phyloP scores from a whole-genome alignment of 2,888 invertebrate species.

The Hirtodrosophila alboralis region DNA sequence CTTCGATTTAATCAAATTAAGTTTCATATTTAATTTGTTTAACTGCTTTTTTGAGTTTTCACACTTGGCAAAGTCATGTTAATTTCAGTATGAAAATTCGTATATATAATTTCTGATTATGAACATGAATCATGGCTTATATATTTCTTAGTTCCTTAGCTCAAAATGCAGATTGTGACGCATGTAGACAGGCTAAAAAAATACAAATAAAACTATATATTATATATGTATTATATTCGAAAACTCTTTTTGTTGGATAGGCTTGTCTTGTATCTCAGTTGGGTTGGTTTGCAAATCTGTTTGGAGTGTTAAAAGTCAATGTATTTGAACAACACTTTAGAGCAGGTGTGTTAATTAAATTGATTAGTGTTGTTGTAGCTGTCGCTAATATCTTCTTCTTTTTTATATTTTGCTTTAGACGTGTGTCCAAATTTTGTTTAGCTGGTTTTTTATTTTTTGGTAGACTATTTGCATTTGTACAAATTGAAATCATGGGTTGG shows the following conservation, averaged over 20 bases:
- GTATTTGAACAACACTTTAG: constrained; percentile 61
- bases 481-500: constrained; percentile 69
- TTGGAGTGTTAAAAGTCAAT: constrained; percentile 21
- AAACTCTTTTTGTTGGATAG: constrained; percentile 3
- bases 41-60: too few relatives aligned
- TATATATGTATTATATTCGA: neutral
- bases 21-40: too few relatives aligned
- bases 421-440: constrained; percentile 14
- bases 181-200: constrained; percentile 6
- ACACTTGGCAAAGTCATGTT: constrained; percentile 32
- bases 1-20: neutral
- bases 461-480: constrained; percentile 30
- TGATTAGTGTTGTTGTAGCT: constrained; percentile 39
- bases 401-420: neutral
- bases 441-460: neutral
- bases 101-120: too few relatives aligned
- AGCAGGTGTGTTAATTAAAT: constrained; percentile 52
- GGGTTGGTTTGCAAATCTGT: neutral
- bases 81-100: too few relatives aligned
- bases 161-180: constrained; percentile 12
- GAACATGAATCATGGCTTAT: constrained; percentile 44
- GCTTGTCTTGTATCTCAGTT: neutral
- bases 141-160: constrained; percentile 23
- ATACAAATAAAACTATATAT: too few relatives aligned
- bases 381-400: constrained; percentile 24